Evolutionary conservation across 2,888 invertebrate species (phyloP).

Genomic region (Dione vanillae): DNA sequence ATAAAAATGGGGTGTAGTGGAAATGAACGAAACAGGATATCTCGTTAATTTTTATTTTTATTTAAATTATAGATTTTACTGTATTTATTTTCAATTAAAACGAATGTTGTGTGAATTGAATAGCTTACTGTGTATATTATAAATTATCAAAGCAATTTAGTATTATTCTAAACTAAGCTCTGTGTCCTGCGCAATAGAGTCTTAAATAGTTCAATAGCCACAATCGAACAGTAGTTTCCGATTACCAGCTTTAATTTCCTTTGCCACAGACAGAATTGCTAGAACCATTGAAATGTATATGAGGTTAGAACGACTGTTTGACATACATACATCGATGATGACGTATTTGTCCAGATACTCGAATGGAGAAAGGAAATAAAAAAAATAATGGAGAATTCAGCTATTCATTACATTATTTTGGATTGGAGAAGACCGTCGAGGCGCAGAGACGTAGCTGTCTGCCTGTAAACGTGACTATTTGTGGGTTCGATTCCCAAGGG

Average conservation of each 20-base stretch:
- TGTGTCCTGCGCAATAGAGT: not conserved
- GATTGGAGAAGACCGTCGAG: too few relatives aligned
- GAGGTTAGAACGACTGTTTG: slow-evolving; percentile 11
- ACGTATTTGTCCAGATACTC: not conserved
- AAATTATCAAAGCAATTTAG: not conserved
- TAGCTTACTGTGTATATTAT: not conserved
- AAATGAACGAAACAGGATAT: too few relatives aligned
- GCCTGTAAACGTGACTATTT: too few relatives aligned
- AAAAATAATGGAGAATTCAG: not conserved
- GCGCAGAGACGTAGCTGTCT: too few relatives aligned
- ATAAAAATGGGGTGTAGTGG: too few relatives aligned
- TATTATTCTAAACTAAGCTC: not conserved
- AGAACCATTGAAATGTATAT: slow-evolving; percentile 1
- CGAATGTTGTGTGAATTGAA: too few relatives aligned
- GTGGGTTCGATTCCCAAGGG: too few relatives aligned
- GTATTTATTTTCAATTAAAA: too few relatives aligned
- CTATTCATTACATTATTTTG: too few relatives aligned
- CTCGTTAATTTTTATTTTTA: too few relatives aligned
- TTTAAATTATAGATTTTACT: too few relatives aligned
- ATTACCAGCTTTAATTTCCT: slow-evolving; percentile 3
- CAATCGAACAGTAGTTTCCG: not conserved
- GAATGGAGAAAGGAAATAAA: not conserved
- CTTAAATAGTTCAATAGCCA: not conserved
- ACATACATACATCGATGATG: slow-evolving; percentile 3
- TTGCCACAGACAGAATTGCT: not conserved